phyloP scores from a whole-genome alignment of 53 echinoderm and acorn worm species.

The Mesocentrotus franciscanus region DNA sequence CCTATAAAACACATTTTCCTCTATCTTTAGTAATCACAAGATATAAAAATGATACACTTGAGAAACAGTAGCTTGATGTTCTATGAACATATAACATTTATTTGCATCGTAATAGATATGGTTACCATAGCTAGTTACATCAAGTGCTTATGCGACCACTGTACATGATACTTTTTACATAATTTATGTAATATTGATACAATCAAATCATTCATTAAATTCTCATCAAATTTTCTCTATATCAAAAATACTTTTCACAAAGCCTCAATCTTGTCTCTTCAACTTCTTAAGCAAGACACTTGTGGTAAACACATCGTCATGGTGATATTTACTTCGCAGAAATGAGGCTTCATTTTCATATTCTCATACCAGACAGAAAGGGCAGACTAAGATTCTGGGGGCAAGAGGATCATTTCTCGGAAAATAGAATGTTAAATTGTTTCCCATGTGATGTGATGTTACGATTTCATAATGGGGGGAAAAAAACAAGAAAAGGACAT shows the following conservation, averaged over 20 bases:
- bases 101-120: constrained; percentile 60
- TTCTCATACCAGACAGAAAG: neutral
- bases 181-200: constrained; percentile 60
- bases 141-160: constrained; percentile 56
- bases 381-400: neutral
- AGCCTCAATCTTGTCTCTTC: constrained; percentile 49
- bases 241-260: constrained; percentile 56
- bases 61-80: constrained; percentile 34
- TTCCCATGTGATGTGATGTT: neutral
- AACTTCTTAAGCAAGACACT: constrained; percentile 43
- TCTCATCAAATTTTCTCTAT: constrained; percentile 54
- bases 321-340: constrained; percentile 25
- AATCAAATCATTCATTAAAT: constrained; percentile 53
- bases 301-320: constrained; percentile 29
- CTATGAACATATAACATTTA: constrained; percentile 67
- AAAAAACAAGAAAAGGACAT: neutral
- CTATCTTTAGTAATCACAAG: neutral
- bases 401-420: neutral
- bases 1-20: neutral
- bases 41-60: neutral
- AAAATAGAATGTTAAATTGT: neutral
- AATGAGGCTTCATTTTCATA: constrained; percentile 27
- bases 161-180: constrained; percentile 64
- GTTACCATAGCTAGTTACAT: constrained; percentile 62
- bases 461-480: neutral